Conservation (phyloP, 2,113 vertebrate genomes). For the Perca schrenkii region DNA sequence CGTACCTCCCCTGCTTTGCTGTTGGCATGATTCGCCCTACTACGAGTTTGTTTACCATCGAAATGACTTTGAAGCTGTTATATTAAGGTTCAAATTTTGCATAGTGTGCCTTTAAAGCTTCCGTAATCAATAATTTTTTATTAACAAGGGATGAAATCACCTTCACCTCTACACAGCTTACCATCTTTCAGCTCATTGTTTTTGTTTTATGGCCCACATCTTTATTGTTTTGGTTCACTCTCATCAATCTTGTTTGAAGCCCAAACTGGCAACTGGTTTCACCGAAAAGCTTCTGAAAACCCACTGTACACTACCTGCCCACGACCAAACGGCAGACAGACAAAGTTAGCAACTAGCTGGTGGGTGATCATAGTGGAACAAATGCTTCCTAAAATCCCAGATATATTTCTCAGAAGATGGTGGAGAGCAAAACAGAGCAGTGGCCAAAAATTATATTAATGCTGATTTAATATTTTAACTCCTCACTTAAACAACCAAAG, state of each 20-base stretch:
- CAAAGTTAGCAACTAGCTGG: background rate
- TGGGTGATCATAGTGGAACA: background rate
- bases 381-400: background rate
- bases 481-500: background rate
- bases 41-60: too few species aligned
- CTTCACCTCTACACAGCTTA: background rate
- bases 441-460: background rate
- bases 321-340: background rate
- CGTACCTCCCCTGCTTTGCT: too few species aligned
- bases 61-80: too few species aligned
- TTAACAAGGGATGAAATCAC: background rate
- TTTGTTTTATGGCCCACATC: background rate
- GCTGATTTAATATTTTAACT: background rate
- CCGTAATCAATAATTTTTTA: background rate
- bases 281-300: background rate
- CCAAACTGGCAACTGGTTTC: background rate
- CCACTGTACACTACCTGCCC: background rate
- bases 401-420: background rate
- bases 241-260: background rate
- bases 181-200: background rate
- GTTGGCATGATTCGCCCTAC: too few species aligned
- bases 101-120: background rate
- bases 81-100: too few species aligned
- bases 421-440: background rate
- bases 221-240: too few species aligned